Percentiles rank a stretch among this genome's conserved stretches.
Conservation (phyloP, 2,888 invertebrate species). For the Aphrophora alni region DNA sequence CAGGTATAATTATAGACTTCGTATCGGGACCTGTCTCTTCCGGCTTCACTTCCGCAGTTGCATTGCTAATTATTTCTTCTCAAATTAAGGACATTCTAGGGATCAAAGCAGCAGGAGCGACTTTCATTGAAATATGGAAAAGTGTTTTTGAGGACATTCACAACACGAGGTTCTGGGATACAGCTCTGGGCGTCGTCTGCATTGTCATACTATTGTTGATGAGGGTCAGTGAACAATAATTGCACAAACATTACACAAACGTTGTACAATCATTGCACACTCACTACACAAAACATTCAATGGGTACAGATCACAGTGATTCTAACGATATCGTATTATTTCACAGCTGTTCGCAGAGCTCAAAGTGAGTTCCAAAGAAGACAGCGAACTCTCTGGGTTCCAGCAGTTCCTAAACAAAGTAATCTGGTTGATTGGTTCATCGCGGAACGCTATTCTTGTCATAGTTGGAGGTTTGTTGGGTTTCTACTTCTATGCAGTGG, state of each 20-base stretch:
- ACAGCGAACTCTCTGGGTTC: slow-evolving; percentile 61
- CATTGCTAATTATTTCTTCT: slow-evolving; percentile 87
- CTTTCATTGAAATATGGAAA: slow-evolving; percentile 79
- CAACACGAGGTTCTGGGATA: slow-evolving; percentile 72
- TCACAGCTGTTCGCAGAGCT: slow-evolving; percentile 70
- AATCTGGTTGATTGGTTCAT: slow-evolving; percentile 79
- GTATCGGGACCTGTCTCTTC: slow-evolving; percentile 89
- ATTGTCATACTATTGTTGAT: slow-evolving; percentile 77
- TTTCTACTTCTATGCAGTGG: slow-evolving; percentile 65
- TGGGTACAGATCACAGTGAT: too few relatives aligned
- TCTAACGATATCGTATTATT: too few relatives aligned
- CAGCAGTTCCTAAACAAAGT: slow-evolving; percentile 64
- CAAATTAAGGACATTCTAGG: slow-evolving; percentile 85
- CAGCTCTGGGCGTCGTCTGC: slow-evolving; percentile 75
- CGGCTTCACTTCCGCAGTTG: slow-evolving; percentile 90
- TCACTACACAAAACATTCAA: too few relatives aligned
- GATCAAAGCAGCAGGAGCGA: slow-evolving; percentile 72
- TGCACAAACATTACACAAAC: too few relatives aligned
- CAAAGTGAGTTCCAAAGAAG: slow-evolving; percentile 61
- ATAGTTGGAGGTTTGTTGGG: slow-evolving; percentile 74
- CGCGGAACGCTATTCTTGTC: slow-evolving; percentile 86
- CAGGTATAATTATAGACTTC: slow-evolving; percentile 86
- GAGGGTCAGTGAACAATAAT: slow-evolving; percentile 64
- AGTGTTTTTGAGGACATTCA: slow-evolving; percentile 73
- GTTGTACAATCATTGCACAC: too few relatives aligned